Evolutionary conservation across 2,888 invertebrate species (phyloP).

Genomic region (Ormia ochracea): DNA sequence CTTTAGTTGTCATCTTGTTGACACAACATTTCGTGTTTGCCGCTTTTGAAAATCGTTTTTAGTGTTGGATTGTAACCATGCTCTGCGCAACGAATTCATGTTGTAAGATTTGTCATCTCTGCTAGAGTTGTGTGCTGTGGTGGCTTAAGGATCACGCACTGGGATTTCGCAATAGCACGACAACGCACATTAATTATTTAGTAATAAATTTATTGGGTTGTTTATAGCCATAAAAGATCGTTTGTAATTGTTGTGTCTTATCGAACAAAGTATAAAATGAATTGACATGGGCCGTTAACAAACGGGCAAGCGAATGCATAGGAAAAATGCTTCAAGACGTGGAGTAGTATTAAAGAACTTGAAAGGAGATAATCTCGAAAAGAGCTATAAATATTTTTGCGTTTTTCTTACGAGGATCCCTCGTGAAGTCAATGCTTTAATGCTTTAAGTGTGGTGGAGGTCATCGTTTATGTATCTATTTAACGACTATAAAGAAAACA

Average conservation of each 20-base stretch:
- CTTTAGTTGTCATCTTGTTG: conserved; percentile 57
- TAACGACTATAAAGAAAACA: too few relatives aligned
- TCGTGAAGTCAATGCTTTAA: too few relatives aligned
- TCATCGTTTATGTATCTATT: too few relatives aligned
- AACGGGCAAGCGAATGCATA: background rate
- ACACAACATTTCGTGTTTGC: conserved; percentile 61
- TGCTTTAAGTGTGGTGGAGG: too few relatives aligned
- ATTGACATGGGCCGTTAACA: conserved; percentile 16
- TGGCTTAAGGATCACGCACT: conserved; percentile 52
- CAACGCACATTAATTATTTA: conserved; percentile 66
- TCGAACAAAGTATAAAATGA: conserved; percentile 33
- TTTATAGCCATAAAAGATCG: conserved; percentile 42
- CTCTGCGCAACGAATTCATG: conserved; percentile 10
- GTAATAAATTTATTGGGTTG: conserved; percentile 61
- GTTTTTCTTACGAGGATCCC: conserved; percentile 17
- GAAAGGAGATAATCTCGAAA: conserved; percentile 12
- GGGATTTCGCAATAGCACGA: conserved; percentile 21
- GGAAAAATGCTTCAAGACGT: conserved; percentile 3
- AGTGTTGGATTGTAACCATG: background rate
- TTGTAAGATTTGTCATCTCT: background rate
- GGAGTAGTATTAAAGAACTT: background rate
- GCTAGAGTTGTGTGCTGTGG: background rate
- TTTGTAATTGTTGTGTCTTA: background rate
- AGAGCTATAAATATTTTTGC: conserved; percentile 17
- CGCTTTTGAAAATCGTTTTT: conserved; percentile 35